Conservation (phyloP, 2,888 invertebrate species). For the Megastigmus dorsalis region DNA sequence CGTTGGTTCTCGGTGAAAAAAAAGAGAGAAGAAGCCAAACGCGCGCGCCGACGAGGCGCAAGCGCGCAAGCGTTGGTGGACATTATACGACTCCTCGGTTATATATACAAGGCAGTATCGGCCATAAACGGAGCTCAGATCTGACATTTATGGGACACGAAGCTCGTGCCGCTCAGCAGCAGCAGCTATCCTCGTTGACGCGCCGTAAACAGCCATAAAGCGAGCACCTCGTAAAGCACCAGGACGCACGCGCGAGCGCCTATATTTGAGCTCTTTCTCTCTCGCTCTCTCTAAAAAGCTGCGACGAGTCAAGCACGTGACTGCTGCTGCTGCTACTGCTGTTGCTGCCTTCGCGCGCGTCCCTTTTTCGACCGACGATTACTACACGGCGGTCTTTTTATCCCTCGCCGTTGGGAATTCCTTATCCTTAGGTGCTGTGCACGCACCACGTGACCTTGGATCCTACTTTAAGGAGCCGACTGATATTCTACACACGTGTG, state of each 20-base stretch:
- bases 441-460: constrained; percentile 50
- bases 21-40: not conserved
- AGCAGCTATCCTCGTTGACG: too few relatives aligned
- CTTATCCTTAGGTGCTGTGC: constrained; percentile 42
- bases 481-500: constrained; percentile 36
- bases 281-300: too few relatives aligned
- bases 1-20: constrained; percentile 8
- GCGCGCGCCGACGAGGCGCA: not conserved
- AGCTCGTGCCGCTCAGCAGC: constrained; percentile 70
- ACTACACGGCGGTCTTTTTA: not conserved
- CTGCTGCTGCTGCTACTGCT: constrained; percentile 2
- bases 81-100: not conserved
- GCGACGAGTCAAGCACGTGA: constrained; percentile 38
- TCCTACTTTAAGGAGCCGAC: constrained; percentile 1
- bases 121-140: constrained; percentile 69
- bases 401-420: not conserved
- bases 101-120: constrained; percentile 19
- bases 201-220: constrained; percentile 70
- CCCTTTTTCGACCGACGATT: not conserved
- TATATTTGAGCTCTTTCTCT: too few relatives aligned
- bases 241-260: constrained; percentile 9
- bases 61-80: not conserved
- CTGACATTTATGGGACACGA: constrained; percentile 71
- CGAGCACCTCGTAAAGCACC: constrained; percentile 67
- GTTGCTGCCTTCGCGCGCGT: not conserved